These are phyloP conservation scores for Brienomyrus brachyistius DNA, from an alignment of 2,113 vertebrate genomes.

Conservation along the genomic window DNA sequence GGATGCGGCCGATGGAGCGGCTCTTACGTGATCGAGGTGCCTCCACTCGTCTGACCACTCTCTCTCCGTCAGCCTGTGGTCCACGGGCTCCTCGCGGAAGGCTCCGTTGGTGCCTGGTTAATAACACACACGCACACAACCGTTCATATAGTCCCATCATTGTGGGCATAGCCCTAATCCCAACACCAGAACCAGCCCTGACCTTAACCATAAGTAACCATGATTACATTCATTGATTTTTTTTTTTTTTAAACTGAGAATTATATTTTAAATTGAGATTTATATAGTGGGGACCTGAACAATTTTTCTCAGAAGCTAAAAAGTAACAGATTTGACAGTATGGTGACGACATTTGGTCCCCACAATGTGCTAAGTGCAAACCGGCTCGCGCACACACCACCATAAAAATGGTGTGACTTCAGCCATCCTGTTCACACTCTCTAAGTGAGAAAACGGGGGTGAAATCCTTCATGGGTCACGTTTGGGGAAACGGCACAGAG, in stretches of 20 bases:
- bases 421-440: background rate
- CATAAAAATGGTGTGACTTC: background rate
- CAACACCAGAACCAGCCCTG: background rate
- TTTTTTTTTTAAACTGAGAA: background rate
- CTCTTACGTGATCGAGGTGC: constrained; percentile 96
- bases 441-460: background rate
- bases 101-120: constrained; percentile 81
- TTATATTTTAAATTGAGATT: background rate
- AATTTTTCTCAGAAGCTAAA: too few relatives aligned
- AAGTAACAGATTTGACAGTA: background rate
- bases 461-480: constrained; percentile 14
- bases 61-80: constrained; percentile 92
- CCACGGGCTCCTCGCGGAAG: constrained; percentile 92
- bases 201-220: background rate
- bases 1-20: background rate
- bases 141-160: background rate
- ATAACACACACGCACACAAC: constrained; percentile 23
- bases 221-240: background rate
- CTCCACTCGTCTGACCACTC: constrained; percentile 99
- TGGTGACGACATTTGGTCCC: background rate
- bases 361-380: background rate
- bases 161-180: background rate
- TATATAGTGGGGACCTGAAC: background rate
- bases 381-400: background rate
- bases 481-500: background rate